Percentiles rank a stretch among this genome's conserved stretches.
These are phyloP conservation scores for Sisor rabdophorus DNA, from an alignment of 2,113 vertebrate genomes.

Conservation along the genomic window DNA sequence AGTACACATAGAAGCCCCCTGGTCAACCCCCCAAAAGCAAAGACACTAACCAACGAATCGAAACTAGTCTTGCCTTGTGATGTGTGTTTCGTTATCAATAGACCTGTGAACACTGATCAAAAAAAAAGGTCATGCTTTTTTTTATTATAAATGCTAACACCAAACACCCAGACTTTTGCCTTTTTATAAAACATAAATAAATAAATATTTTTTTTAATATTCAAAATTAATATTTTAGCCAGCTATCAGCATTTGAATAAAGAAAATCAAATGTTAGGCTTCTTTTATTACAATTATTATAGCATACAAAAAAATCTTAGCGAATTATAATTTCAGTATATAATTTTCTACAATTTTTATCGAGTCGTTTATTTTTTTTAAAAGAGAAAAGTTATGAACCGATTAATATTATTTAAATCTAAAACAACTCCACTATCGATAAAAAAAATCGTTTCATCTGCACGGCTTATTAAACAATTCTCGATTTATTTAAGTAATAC, in stretches of 20 bases:
- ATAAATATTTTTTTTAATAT: no score
- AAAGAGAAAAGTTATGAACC: neutral
- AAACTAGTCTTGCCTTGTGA: neutral
- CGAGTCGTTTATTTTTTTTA: neutral
- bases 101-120: neutral
- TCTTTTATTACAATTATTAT: neutral
- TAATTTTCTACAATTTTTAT: neutral
- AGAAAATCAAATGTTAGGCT: neutral
- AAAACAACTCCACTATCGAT: neutral
- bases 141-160: no score
- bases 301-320: neutral
- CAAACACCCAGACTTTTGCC: no score
- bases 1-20: no score
- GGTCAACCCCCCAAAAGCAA: neutral
- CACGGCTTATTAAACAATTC: no score
- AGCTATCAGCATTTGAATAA: neutral
- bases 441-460: no score
- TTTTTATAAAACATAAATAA: no score
- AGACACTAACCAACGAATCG: neutral
- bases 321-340: neutral
- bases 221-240: no score
- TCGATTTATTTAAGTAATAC: no score
- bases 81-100: neutral
- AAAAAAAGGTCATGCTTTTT: neutral
- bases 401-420: neutral